Conservation (phyloP, 1,140 invertebrate species). For the Anthonomus grandis region DNA sequence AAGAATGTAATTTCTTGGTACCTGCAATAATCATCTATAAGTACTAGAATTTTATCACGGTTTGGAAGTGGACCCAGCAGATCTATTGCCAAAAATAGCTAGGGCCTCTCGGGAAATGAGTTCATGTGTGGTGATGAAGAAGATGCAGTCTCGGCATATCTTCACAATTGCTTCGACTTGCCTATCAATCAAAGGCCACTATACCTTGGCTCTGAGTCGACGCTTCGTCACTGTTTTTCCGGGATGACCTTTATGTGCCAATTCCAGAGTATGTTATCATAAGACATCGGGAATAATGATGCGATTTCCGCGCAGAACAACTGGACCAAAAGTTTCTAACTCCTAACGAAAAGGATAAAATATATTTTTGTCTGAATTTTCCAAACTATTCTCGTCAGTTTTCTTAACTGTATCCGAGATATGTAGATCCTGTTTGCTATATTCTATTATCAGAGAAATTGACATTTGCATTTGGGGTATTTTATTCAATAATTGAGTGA, state of each 20-base stretch:
- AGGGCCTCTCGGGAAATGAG: constrained; percentile 35
- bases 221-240: constrained; percentile 42
- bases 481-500: constrained; percentile 15
- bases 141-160: constrained; percentile 22
- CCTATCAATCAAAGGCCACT: constrained; percentile 45
- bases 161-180: constrained; percentile 37
- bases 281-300: constrained; percentile 40
- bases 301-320: constrained; percentile 18
- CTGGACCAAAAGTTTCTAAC: constrained; percentile 19
- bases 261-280: constrained; percentile 25
- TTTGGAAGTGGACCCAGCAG: constrained; percentile 31
- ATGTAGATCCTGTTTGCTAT: constrained; percentile 2
- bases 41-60: constrained; percentile 27
- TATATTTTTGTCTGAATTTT: constrained; percentile 14
- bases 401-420: constrained; percentile 7
- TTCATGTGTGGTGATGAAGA: constrained; percentile 29
- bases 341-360: constrained; percentile 29
- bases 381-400: constrained; percentile 7
- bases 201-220: constrained; percentile 43
- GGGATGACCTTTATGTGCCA: constrained; percentile 41
- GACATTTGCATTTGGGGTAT: constrained; percentile 14
- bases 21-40: constrained; percentile 38
- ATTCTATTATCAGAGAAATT: constrained; percentile 11
- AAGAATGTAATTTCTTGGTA: constrained; percentile 28
- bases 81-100: constrained; percentile 32